Percentiles rank a stretch among this genome's conserved stretches.
Evolutionary conservation across 2,113 vertebrate species (phyloP).

Genomic region (Tragulus kanchil): DNA sequence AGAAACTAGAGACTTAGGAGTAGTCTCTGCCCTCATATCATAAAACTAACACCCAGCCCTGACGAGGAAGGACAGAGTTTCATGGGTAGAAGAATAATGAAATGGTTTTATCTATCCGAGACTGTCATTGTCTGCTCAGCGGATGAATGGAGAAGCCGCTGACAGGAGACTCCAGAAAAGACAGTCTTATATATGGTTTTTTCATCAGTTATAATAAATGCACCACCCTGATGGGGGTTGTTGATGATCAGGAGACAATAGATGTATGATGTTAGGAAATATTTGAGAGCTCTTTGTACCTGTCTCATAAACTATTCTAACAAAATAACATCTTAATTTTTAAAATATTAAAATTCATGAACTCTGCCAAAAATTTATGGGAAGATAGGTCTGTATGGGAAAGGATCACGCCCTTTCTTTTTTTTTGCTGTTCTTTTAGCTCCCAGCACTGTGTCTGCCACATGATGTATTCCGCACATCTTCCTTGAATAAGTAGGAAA

Average conservation of each 20-base stretch:
- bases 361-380: not conserved
- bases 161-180: not conserved
- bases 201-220: not conserved
- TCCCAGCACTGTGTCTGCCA: not conserved
- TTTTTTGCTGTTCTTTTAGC: not conserved
- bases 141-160: not conserved
- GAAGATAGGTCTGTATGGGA: not conserved
- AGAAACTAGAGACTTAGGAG: conserved; percentile 11
- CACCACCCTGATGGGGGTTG: not conserved
- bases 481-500: not conserved
- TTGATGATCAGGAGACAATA: not conserved
- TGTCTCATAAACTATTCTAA: not conserved
- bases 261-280: not conserved
- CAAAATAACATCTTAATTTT: not conserved
- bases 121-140: not conserved
- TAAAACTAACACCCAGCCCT: conserved; percentile 60
- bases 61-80: conserved; percentile 28
- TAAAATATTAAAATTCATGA: not conserved
- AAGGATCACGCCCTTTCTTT: not conserved
- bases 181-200: too few relatives aligned
- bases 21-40: conserved; percentile 45
- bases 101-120: conserved; percentile 48
- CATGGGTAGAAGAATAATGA: conserved; percentile 57
- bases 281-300: not conserved
- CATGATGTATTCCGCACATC: accelerated